Base-by-base conservation (phyloP, 2,888 invertebrate genomes). In the Hipparchia sbordonii region DNA sequence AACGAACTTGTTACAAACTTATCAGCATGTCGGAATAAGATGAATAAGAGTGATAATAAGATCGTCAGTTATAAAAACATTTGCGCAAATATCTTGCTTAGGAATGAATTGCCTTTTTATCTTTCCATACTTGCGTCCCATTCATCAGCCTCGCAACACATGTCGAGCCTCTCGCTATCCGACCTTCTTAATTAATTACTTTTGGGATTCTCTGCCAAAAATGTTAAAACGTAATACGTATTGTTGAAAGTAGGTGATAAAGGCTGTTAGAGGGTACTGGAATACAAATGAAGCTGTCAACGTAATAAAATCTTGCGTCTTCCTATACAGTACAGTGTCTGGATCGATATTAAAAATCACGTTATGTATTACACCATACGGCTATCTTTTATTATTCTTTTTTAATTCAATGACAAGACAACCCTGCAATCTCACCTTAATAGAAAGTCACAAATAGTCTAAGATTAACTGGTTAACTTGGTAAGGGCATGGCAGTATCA, bases 101-200 rank as follows among this genome's bases (percentile, higher is more conserved):
- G 61, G 54, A 76, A 76, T 72, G 72, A 74, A 76, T 76, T 61
- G 72, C 70, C 72, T 62, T 72, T 74, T 77, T 74, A 76, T 77
- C 75, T 74, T 73, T 72, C 67, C 51, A 69, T 70, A 69, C 76
- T 65, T 74, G 74, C 68, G 62, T 72, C 72, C 75, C 74, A 76
- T 77, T 74, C 74, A 76, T 77, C 77, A 80, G 78, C 74, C 63
- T 77, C 77, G 75, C 78, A 74, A 79, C 82, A 80, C 80, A 77
- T 79, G 81, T 79, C 77, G 76, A 69, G 76, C 77, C 76, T 70
- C 67, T 76, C 79, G 76, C 80, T 74, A 81, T 82, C 80, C 80
- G 77, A 79, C 82, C 81, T 79, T 75, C 80, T 76, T 85, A 85
- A 86, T 86, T 85, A 86, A 86, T 86, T 84, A 82, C 80, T 81